A percentile compares a stretch with the other conserved stretches of the same genome.
Evolutionary conservation across 2,888 invertebrate genomes (phyloP).

Genomic region (Vannuccia rotundouncinata): DNA sequence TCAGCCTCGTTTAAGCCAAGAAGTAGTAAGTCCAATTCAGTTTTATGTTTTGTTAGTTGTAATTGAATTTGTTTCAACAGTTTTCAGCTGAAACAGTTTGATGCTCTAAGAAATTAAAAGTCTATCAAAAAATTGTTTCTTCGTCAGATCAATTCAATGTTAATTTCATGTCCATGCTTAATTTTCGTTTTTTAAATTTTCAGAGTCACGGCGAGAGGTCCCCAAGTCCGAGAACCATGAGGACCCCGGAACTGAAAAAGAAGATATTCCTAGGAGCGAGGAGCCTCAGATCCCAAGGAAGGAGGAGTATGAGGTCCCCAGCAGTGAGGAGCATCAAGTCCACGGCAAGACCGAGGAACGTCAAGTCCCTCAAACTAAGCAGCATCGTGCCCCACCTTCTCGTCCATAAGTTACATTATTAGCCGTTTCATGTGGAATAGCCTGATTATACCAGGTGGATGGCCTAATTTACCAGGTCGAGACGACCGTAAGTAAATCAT

Average conservation of each 20-base stretch:
- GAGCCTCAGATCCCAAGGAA: no score
- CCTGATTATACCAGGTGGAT: no score
- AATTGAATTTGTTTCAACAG: background rate
- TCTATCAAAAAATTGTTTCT: background rate
- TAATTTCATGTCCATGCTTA: background rate
- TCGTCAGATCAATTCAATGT: background rate
- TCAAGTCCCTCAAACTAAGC: no score
- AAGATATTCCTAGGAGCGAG: no score
- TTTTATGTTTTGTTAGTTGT: background rate
- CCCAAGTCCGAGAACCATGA: background rate
- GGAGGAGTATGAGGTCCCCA: no score
- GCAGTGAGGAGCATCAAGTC: no score
- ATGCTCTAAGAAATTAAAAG: background rate
- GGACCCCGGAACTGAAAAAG: background rate
- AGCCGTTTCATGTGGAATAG: no score
- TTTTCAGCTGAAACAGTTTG: background rate
- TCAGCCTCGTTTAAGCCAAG: background rate
- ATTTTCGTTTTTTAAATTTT: background rate
- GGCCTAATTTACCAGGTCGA: no score
- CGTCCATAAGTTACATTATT: no score
- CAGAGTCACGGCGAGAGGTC: background rate
- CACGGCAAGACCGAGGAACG: no score
- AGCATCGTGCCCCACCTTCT: no score
- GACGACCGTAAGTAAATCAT: no score
- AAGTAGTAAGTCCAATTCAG: background rate